Evolutionary conservation across 2,797 vertebrate species (phyloP).

Genomic region (Xiphorhynchus erythropygius): DNA sequence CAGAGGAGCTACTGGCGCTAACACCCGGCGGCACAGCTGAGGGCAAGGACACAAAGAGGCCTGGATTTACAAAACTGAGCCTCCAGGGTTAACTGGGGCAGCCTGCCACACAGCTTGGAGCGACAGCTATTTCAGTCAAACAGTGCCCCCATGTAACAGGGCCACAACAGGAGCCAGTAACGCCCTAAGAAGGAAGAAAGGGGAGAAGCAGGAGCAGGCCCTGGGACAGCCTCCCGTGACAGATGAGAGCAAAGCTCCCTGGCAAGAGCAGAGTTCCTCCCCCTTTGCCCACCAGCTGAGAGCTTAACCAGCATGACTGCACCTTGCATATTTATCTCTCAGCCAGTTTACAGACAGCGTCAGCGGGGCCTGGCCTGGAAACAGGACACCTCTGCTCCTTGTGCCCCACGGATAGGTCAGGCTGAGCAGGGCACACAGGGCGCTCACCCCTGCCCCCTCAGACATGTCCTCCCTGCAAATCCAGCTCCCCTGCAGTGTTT

Average conservation of each 20-base stretch:
- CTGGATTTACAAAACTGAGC: not conserved
- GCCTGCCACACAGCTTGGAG: not conserved
- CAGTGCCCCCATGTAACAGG: not conserved
- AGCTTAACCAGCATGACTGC: not conserved
- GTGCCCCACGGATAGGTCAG: not conserved
- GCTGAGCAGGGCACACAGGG: not conserved
- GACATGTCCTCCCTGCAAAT: not conserved
- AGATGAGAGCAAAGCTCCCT: not conserved
- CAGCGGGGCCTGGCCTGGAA: conserved; percentile 7
- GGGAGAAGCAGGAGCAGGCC: not conserved
- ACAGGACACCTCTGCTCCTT: not conserved
- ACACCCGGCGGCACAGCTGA: rapidly evolving
- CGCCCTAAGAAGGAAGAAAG: conserved; percentile 34
- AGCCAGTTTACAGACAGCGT: not conserved
- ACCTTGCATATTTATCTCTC: conserved; percentile 33
- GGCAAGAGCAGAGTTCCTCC: conserved; percentile 12
- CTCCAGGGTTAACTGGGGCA: not conserved
- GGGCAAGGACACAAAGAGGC: not conserved
- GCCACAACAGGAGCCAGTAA: not conserved
- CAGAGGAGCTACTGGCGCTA: not conserved
- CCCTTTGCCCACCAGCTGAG: not conserved
- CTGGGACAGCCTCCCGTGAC: not conserved
- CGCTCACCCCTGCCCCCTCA: not conserved
- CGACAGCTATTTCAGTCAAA: not conserved
- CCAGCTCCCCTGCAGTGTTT: not conserved